Percentiles rank a stretch among this genome's conserved stretches.
Conservation (phyloP, 2,888 invertebrate genomes). For the Bombylius major region DNA sequence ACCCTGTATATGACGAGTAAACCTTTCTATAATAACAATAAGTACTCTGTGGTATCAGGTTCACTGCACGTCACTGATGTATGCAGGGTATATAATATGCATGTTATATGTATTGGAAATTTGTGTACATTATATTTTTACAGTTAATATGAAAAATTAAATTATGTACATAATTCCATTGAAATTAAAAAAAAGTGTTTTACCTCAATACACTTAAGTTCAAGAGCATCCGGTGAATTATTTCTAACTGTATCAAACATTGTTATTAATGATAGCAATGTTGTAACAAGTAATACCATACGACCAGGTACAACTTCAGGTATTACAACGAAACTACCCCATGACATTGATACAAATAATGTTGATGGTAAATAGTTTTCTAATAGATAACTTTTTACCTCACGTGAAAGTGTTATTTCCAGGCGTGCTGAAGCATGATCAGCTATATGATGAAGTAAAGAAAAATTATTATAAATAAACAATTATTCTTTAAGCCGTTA, state of each 20-base stretch:
- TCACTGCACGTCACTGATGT: no score
- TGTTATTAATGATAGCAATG: constrained; percentile 48
- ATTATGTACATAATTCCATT: no score
- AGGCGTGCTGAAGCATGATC: constrained; percentile 48
- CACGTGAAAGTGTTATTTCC: constrained; percentile 46
- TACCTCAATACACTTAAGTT: constrained; percentile 48
- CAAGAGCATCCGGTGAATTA: constrained; percentile 50
- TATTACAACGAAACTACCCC: constrained; percentile 54
- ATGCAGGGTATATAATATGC: no score
- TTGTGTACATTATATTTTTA: no score
- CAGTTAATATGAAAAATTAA: no score
- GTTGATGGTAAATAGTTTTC: constrained; percentile 52
- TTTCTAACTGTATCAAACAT: constrained; percentile 56
- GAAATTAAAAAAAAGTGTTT: constrained; percentile 1
- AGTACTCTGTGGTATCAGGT: no score
- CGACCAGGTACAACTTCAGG: constrained; percentile 52
- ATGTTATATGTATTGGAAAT: no score
- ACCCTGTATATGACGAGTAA: no score
- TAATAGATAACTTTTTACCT: constrained; percentile 47
- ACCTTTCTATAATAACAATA: no score
- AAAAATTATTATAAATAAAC: no score
- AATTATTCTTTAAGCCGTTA: no score
- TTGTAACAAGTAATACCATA: constrained; percentile 48
- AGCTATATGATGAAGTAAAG: no score
- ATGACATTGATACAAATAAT: constrained; percentile 51